phyloP scores from a whole-genome alignment of 2,113 vertebrate genomes.

The Chunga burmeisteri region DNA sequence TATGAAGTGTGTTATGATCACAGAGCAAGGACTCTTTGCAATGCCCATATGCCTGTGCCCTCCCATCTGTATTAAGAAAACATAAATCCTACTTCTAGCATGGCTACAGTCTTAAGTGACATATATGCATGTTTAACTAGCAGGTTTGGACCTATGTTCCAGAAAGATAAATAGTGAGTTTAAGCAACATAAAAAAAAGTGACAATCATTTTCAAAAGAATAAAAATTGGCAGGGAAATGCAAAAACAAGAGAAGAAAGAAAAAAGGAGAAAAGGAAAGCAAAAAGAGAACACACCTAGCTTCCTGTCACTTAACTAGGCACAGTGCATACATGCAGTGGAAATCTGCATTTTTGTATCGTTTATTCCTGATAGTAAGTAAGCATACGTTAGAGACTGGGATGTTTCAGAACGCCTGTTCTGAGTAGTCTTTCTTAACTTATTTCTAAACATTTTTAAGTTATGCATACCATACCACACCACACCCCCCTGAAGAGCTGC shows the following conservation, averaged over 20 bases:
- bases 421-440: background rate
- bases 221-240: background rate
- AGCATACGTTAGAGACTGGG: background rate
- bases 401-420: background rate
- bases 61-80: background rate
- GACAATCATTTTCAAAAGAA: background rate
- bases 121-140: background rate
- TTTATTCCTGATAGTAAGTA: background rate
- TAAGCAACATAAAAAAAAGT: background rate
- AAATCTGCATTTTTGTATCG: background rate
- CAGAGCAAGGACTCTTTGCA: background rate
- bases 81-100: background rate
- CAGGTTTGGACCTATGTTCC: background rate
- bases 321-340: background rate
- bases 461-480: background rate
- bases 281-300: background rate
- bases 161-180: background rate
- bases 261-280: background rate
- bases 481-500: accelerated
- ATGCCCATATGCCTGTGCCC: background rate
- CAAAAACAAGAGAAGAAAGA: background rate
- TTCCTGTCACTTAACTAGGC: background rate
- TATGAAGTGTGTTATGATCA: accelerated
- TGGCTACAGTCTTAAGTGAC: accelerated
- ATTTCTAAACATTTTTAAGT: background rate